phyloP scores from a whole-genome alignment of 2,797 vertebrate genomes.

The Micromesistius poutassou region DNA sequence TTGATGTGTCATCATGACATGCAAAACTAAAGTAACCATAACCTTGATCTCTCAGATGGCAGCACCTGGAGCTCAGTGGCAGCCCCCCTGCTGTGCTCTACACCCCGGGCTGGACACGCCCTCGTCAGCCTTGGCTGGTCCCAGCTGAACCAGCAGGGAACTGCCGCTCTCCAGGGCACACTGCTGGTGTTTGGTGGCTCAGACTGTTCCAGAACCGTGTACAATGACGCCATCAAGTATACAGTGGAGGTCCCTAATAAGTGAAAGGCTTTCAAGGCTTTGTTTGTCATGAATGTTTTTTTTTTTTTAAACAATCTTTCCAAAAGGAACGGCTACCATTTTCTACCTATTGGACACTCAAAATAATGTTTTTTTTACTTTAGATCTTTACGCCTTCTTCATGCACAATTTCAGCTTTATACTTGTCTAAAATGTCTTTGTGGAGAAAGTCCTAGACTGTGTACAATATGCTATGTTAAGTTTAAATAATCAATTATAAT shows the following conservation, averaged over 20 bases:
- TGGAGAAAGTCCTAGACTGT: background rate
- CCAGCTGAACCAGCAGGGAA: constrained; percentile 31
- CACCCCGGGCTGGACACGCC: constrained; percentile 83
- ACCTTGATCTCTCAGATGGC: constrained; percentile 67
- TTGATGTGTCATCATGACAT: no score
- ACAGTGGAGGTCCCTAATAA: constrained; percentile 57
- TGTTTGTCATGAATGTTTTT: background rate
- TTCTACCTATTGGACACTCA: no score
- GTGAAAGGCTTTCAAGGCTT: constrained; percentile 13
- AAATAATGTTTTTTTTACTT: background rate
- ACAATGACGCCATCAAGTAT: constrained; percentile 74
- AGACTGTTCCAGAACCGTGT: constrained; percentile 78
- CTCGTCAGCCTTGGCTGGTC: constrained; percentile 67
- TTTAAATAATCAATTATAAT: background rate
- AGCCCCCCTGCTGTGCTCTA: constrained; percentile 67
- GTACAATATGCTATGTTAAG: background rate
- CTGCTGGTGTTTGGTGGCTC: constrained; percentile 86
- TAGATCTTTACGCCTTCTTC: background rate
- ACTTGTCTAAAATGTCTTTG: background rate
- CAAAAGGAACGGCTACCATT: no score
- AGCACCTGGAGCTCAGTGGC: constrained; percentile 76
- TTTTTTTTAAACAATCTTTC: background rate
- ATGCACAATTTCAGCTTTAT: background rate
- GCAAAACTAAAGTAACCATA: background rate
- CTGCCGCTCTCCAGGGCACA: constrained; percentile 41